These are phyloP conservation scores for Globodera rostochiensis DNA, from an alignment of 1,140 invertebrate genomes.

Conservation along the genomic window DNA sequence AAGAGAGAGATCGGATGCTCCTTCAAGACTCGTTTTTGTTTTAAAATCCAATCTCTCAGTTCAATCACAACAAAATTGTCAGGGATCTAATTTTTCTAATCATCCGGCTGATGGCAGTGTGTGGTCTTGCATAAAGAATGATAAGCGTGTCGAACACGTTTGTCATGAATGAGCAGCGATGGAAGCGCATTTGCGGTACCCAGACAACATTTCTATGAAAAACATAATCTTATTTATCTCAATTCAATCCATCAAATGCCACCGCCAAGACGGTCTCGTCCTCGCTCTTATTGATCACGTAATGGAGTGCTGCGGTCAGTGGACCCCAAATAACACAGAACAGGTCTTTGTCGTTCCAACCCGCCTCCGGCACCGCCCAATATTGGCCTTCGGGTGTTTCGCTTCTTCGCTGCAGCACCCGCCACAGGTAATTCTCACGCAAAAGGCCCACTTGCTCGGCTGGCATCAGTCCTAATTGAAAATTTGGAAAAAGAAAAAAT, in stretches of 20 bases:
- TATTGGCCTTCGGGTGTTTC: slow-evolving; percentile 63
- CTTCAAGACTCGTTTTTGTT: too few relatives aligned
- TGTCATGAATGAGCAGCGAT: slow-evolving; percentile 85
- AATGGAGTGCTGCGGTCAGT: slow-evolving; percentile 86
- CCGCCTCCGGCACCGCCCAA: slow-evolving; percentile 69
- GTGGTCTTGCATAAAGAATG: slow-evolving; percentile 87
- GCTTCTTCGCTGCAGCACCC: slow-evolving; percentile 74
- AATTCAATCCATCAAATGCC: slow-evolving; percentile 7
- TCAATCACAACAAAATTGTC: too few relatives aligned
- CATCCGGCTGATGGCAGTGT: slow-evolving; percentile 11
- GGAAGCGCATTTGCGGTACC: slow-evolving; percentile 80
- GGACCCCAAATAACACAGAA: slow-evolving; percentile 78
- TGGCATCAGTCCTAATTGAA: slow-evolving; percentile 83
- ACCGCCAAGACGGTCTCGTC: slow-evolving; percentile 58
- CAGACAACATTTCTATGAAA: slow-evolving; percentile 55
- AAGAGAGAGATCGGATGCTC: too few relatives aligned
- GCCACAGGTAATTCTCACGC: slow-evolving; percentile 96
- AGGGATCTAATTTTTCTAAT: background rate
- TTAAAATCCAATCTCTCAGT: too few relatives aligned
- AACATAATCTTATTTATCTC: background rate
- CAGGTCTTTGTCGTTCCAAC: slow-evolving; percentile 82
- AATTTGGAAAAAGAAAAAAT: background rate
- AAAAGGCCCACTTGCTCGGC: slow-evolving; percentile 92
- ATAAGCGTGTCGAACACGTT: slow-evolving; percentile 90
- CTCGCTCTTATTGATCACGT: slow-evolving; percentile 84